Percentiles rank a stretch among this genome's conserved stretches.
These are phyloP conservation scores for Congeria kusceri DNA, from an alignment of 2,888 invertebrate genomes.

Conservation along the genomic window DNA sequence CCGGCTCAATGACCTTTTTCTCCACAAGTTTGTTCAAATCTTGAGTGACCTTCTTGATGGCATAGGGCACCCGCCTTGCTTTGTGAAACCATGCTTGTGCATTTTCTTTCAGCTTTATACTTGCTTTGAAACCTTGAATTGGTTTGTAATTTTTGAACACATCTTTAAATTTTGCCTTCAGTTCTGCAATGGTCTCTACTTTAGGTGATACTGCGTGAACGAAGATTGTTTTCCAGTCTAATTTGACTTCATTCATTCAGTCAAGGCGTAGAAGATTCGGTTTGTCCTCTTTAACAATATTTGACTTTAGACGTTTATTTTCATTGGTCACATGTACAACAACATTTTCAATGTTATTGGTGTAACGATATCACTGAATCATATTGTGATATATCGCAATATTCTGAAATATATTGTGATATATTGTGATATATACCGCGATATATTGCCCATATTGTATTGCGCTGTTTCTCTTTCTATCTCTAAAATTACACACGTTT, in stretches of 20 bases:
- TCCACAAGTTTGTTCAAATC: constrained; percentile 38
- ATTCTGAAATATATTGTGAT: no score
- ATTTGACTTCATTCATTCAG: constrained; percentile 5
- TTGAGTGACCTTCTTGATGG: constrained; percentile 28
- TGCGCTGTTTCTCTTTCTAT: no score
- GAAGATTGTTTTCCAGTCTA: constrained; percentile 12
- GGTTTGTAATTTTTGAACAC: background rate
- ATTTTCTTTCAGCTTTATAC: constrained; percentile 20
- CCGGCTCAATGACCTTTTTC: constrained; percentile 25
- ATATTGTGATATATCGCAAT: no score
- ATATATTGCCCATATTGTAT: no score
- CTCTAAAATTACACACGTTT: no score
- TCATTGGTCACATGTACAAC: background rate
- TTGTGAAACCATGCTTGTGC: constrained; percentile 42
- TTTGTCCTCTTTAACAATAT: constrained; percentile 9
- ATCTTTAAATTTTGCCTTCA: background rate
- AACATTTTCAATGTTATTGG: background rate
- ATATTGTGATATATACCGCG: no score
- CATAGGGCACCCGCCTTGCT: constrained; percentile 45
- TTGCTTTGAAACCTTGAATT: constrained; percentile 23
- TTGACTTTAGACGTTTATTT: background rate
- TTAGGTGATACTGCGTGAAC: background rate
- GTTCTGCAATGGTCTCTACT: background rate
- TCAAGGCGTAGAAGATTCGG: constrained; percentile 20
- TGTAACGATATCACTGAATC: no score